A percentile compares a stretch with the other conserved stretches of the same genome.
These are phyloP conservation scores for Hylaea fasciaria DNA, from an alignment of 2,888 invertebrate species.

Conservation along the genomic window DNA sequence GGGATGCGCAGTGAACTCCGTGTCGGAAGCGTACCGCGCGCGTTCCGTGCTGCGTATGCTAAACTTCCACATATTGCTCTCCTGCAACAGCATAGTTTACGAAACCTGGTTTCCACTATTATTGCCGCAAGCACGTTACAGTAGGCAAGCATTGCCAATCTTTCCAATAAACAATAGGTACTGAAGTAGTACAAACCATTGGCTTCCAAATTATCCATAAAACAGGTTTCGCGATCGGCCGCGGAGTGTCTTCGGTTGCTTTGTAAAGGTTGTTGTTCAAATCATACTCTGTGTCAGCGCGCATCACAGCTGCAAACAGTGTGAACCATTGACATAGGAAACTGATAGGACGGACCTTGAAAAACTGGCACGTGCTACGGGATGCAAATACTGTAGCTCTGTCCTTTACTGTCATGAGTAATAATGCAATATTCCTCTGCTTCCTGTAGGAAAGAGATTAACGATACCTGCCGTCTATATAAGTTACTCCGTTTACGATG, in stretches of 20 bases:
- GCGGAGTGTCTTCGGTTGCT: constrained; percentile 38
- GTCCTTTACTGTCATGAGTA: too few species aligned
- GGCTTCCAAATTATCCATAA: constrained; percentile 70
- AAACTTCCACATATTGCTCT: constrained; percentile 57
- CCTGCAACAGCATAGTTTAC: constrained; percentile 23
- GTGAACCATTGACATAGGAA: neutral
- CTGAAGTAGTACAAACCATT: constrained; percentile 44
- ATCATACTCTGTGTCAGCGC: constrained; percentile 54
- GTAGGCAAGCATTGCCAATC: too few species aligned
- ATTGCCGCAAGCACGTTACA: too few species aligned
- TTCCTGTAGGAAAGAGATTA: too few species aligned
- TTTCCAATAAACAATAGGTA: too few species aligned
- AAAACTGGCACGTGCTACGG: too few species aligned
- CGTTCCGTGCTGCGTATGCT: constrained; percentile 70
- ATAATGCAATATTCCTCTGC: too few species aligned
- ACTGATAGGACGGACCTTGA: too few species aligned
- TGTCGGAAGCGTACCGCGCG: constrained; percentile 50
- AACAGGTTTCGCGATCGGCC: constrained; percentile 51
- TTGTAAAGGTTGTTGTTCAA: constrained; percentile 62
- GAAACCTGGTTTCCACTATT: too few species aligned
- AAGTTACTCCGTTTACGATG: too few species aligned
- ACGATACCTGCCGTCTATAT: too few species aligned
- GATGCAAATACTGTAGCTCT: too few species aligned
- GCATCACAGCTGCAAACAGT: constrained; percentile 54
- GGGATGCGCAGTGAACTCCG: constrained; percentile 24